Base-by-base conservation (phyloP, 2,888 invertebrate genomes). In the Cephus spinipes region DNA sequence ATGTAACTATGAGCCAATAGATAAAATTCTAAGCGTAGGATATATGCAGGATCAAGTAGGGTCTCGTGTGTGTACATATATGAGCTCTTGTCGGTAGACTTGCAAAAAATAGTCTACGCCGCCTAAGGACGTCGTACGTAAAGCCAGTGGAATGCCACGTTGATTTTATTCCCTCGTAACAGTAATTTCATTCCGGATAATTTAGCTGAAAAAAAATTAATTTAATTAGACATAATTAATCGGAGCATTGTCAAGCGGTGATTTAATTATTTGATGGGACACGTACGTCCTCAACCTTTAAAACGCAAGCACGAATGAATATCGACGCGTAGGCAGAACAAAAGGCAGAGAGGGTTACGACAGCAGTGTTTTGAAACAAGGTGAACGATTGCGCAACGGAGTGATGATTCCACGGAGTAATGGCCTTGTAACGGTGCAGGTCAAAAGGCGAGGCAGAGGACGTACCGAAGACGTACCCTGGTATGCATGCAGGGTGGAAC, bases 41-140 rank as follows among this genome's bases (percentile, higher is more conserved):
- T 55, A 23, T 55, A 55, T 55, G 55, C 55, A 23, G 55, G 23
- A 55, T 23, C 6, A 23, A 55, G 55, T 55, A 55, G 23, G 9
- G 23, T 55, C 23, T 55, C 9, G 0, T 23, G 23, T 9, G 55
- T 55, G 55, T 55, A 55, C 9, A 55, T 23, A 55, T 1, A 23
- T 55, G 55, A 55, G 23, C 9, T 55, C 55, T 55, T 23, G 71
- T 12, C 31, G 32, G 30, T 76, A 76, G 80, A 78, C 79, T 36
- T 11, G 73, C 82, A 82, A 82, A 82, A 82, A 82, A 77, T 81
- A 12, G 78, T 79, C 79, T 74, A 34, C 74, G 68, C 68, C 71
- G 71, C 15, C 55, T 71, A 71, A 71, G 71, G 71, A 31, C 71
- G 71, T 55, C 23, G 55, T 55, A 71, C 32, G 71, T 71, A 15